phyloP scores from a whole-genome alignment of 2,888 invertebrate genomes.

The Bombylius major region DNA sequence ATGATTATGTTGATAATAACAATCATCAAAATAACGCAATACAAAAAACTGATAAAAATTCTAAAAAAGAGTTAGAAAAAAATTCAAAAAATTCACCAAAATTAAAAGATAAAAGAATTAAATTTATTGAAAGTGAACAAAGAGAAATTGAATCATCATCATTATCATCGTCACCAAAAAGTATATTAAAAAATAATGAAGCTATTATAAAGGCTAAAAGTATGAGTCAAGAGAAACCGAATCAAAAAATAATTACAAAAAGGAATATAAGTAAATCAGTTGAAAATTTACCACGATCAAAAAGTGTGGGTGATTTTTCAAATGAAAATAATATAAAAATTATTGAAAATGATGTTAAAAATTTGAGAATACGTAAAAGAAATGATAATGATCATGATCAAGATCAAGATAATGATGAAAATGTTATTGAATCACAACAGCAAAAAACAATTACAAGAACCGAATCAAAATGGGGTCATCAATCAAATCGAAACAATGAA shows the following conservation, averaged over 20 bases:
- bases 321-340: conserved; percentile 14
- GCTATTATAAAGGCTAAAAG: background rate
- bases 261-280: conserved; percentile 10
- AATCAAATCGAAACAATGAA: too few relatives aligned
- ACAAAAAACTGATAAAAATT: conserved; percentile 30
- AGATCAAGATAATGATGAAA: background rate
- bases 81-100: conserved; percentile 16
- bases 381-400: background rate
- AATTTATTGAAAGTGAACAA: conserved; percentile 6
- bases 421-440: background rate
- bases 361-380: conserved; percentile 5
- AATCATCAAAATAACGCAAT: background rate
- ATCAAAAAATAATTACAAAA: conserved; percentile 1
- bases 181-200: conserved; percentile 6
- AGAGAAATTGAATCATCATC: background rate
- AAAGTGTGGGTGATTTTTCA: conserved; percentile 8
- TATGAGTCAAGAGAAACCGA: background rate
- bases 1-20: conserved; percentile 27
- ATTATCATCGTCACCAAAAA: background rate
- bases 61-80: conserved; percentile 28
- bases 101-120: conserved; percentile 9
- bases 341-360: conserved; percentile 16
- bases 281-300: conserved; percentile 8
- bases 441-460: background rate
- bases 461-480: background rate